Conservation (phyloP, 2,113 vertebrate species). For the Raja brachyura region DNA sequence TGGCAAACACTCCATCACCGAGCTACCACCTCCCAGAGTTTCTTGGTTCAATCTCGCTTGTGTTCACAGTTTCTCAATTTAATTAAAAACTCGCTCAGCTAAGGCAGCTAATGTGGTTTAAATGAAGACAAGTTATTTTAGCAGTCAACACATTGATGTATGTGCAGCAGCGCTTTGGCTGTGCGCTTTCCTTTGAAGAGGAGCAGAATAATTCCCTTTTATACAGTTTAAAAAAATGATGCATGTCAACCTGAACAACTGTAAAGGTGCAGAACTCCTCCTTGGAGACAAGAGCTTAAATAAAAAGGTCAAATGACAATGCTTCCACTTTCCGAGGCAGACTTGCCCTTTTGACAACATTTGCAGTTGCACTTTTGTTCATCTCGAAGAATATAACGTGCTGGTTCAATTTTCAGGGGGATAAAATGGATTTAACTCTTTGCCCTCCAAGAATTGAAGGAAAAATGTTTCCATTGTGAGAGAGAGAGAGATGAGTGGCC, state of each 20-base stretch:
- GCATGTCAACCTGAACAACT: not conserved
- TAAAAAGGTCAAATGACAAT: constrained; percentile 26
- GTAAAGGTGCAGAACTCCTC: not conserved
- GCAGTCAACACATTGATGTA: not conserved
- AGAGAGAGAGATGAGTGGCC: not conserved
- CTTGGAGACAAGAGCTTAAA: constrained; percentile 2
- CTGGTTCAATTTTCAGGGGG: not conserved
- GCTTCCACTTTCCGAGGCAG: not conserved
- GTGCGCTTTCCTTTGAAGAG: not conserved
- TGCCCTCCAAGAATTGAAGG: not conserved
- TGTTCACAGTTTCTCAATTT: not conserved
- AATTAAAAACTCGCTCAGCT: not conserved
- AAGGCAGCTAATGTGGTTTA: not conserved
- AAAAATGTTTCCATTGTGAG: not conserved
- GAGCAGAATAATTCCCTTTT: not conserved
- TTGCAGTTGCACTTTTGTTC: not conserved
- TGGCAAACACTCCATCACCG: not conserved
- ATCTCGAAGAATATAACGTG: not conserved
- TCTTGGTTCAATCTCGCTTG: not conserved
- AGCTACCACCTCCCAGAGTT: not conserved
- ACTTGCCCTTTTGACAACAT: constrained; percentile 22
- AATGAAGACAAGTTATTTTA: not conserved
- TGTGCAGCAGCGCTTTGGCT: not conserved
- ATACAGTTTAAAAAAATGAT: not conserved
- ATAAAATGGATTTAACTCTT: not conserved